These are phyloP conservation scores for Sceloporus undulatus DNA, from an alignment of 2,113 vertebrate species.

Conservation along the genomic window DNA sequence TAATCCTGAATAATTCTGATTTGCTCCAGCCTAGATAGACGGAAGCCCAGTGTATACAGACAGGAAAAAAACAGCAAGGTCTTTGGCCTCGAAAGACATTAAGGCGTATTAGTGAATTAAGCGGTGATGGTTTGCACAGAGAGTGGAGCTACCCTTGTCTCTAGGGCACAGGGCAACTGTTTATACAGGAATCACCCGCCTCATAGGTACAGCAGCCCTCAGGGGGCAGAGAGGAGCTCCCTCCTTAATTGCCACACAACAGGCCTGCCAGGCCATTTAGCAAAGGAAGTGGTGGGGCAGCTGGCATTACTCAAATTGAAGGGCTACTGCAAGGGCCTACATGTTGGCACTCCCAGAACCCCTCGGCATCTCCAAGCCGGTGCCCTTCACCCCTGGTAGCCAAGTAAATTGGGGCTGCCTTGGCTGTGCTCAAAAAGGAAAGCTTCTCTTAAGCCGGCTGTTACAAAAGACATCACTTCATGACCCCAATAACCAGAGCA, in stretches of 20 bases:
- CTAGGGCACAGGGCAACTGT: neutral
- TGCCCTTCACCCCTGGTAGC: neutral
- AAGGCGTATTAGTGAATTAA: conserved; percentile 13
- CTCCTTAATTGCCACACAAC: conserved; percentile 24
- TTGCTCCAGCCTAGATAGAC: neutral
- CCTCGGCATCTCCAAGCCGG: neutral
- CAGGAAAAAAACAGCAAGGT: neutral
- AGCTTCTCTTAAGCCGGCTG: neutral
- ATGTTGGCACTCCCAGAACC: neutral
- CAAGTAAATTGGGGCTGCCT: neutral
- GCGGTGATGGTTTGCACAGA: neutral
- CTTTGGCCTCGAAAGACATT: neutral
- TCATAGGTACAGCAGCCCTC: neutral
- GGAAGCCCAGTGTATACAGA: neutral
- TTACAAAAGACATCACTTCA: conserved; percentile 12
- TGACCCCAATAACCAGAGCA: conserved; percentile 6
- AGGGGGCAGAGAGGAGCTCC: neutral
- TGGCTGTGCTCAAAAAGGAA: neutral
- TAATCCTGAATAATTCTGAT: neutral
- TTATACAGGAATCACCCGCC: neutral
- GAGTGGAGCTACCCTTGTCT: neutral
- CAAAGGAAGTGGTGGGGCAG: conserved; percentile 23
- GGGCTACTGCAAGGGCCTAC: neutral
- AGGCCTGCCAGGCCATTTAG: conserved; percentile 10
- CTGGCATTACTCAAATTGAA: conserved; percentile 20